These are phyloP conservation scores for Rhagium mordax DNA, from an alignment of 2,888 invertebrate species.

Conservation along the genomic window DNA sequence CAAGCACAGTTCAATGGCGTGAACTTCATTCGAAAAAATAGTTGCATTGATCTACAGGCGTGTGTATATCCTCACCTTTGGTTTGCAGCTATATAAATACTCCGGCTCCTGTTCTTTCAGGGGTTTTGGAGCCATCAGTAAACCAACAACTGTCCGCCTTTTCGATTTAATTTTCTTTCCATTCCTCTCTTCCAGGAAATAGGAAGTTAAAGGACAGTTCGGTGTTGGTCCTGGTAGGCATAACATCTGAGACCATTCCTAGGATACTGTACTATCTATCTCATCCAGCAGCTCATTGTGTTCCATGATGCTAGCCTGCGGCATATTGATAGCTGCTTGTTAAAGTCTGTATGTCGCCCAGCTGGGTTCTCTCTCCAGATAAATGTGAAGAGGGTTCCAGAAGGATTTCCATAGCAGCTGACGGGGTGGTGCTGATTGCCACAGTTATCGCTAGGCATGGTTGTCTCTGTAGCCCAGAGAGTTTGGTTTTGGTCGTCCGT, in stretches of 20 bases:
- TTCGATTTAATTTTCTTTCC: not conserved
- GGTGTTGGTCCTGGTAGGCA: not conserved
- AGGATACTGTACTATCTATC: no score
- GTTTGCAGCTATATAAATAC: not conserved
- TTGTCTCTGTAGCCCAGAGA: not conserved
- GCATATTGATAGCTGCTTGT: not conserved
- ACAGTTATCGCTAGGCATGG: not conserved
- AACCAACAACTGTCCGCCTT: not conserved
- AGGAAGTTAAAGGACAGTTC: not conserved
- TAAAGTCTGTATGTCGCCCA: no score
- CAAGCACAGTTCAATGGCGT: not conserved
- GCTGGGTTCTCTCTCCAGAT: not conserved
- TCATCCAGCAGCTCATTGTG: no score
- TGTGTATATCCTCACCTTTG: not conserved
- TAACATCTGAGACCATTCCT: not conserved
- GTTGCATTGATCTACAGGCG: not conserved
- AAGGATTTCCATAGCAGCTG: not conserved
- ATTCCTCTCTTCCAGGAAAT: not conserved
- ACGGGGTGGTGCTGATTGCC: not conserved
- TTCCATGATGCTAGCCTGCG: not conserved
- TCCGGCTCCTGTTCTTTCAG: not conserved
- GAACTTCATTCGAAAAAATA: not conserved
- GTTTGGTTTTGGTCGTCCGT: not conserved
- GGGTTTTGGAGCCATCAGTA: not conserved
- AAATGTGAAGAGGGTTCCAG: not conserved